Percentiles rank a stretch among this genome's conserved stretches.
These are phyloP conservation scores for Bubo scandiacus DNA, from an alignment of 2,113 vertebrate species.

Conservation along the genomic window DNA sequence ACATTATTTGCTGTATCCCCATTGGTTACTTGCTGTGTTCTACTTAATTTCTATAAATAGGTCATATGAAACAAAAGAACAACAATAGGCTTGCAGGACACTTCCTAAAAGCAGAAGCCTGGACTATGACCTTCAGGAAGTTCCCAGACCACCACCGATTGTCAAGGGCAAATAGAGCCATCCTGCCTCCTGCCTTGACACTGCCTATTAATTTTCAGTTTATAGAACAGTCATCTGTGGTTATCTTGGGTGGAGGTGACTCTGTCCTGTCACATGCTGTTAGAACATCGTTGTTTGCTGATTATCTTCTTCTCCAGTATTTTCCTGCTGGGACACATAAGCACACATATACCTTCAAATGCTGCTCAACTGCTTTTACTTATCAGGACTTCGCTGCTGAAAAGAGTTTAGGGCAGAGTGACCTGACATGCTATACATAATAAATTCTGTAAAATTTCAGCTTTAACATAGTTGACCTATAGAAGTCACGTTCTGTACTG, in stretches of 20 bases:
- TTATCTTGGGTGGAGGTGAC: neutral
- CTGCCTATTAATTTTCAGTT: neutral
- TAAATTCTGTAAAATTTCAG: neutral
- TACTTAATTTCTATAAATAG: slow-evolving; percentile 33
- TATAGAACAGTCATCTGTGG: neutral
- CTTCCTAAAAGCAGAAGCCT: neutral
- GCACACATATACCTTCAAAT: neutral
- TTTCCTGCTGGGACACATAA: neutral
- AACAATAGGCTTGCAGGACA: neutral
- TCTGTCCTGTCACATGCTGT: neutral
- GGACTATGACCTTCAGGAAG: neutral
- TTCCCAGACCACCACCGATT: neutral
- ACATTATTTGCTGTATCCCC: neutral
- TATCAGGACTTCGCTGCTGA: neutral
- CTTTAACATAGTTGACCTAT: neutral
- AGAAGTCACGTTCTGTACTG: neutral
- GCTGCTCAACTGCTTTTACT: neutral
- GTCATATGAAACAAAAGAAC: slow-evolving; percentile 12
- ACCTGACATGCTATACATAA: neutral
- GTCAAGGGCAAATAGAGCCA: neutral
- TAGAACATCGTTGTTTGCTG: neutral
- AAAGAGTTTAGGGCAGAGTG: neutral
- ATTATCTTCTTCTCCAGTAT: neutral
- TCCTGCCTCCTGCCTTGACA: slow-evolving; percentile 10
- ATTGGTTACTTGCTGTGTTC: neutral